A percentile compares a stretch with the other conserved stretches of the same genome.
phyloP scores from a whole-genome alignment of 2,888 invertebrate genomes.

The Nomada ferruginata region DNA sequence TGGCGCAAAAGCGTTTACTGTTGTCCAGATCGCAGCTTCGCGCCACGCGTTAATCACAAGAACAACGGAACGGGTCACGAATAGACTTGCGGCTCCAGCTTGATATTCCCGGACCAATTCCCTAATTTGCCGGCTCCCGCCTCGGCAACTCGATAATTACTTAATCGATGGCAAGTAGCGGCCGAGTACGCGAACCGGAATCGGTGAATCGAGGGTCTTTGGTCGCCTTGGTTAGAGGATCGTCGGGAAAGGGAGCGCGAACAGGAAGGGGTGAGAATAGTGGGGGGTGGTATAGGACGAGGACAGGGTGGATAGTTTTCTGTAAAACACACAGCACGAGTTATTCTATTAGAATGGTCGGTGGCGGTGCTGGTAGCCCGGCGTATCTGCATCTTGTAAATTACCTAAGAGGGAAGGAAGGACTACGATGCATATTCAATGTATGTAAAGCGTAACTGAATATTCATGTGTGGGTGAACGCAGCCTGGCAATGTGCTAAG shows the following conservation, averaged over 20 bases:
- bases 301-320: constrained; percentile 67
- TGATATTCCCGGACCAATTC: constrained; percentile 60
- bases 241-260: constrained; percentile 16
- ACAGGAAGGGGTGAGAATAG: background rate
- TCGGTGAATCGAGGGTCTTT: constrained; percentile 5
- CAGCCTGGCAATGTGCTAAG: constrained; percentile 81
- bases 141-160: constrained; percentile 72
- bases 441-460: constrained; percentile 83
- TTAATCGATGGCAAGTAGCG: constrained; percentile 76
- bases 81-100: constrained; percentile 43
- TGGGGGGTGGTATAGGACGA: background rate
- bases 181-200: constrained; percentile 15
- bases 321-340: constrained; percentile 73
- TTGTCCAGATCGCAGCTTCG: constrained; percentile 3
- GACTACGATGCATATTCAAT: constrained; percentile 83
- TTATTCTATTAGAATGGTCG: constrained; percentile 79
- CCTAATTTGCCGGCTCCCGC: constrained; percentile 67
- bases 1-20: constrained; percentile 2
- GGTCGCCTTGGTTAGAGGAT: constrained; percentile 16
- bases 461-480: constrained; percentile 82
- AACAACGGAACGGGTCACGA: constrained; percentile 51
- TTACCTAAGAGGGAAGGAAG: constrained; percentile 83
- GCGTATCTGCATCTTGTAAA: constrained; percentile 83
- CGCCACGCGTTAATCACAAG: constrained; percentile 43
- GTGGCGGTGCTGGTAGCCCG: constrained; percentile 69